Evolutionary conservation across 2,888 invertebrate species (phyloP), one percentile per base, ranked within the genome.

Genomic region (Hypomecis atomaria): DNA sequence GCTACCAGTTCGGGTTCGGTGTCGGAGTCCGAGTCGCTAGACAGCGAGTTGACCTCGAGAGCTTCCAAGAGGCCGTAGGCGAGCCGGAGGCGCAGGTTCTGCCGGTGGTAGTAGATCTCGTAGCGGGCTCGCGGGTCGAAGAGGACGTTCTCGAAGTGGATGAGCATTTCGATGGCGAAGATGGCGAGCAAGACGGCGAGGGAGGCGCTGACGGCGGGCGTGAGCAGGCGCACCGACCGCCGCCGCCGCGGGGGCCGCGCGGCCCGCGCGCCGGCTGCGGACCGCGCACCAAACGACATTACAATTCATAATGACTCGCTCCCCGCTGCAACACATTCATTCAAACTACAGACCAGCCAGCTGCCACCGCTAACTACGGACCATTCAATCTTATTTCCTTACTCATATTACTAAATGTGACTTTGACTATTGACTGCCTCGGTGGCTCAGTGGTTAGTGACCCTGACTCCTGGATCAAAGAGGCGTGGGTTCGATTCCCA

Each of bases 251-350:
- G n/a, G n/a, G n/a, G n/a, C n/a, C 42, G 0, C 23, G 11, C 1
- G n/a, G 33, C 7, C 5, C 6, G 11, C 6, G 23, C 6, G 42
- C 13, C 44, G 23, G 23, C 23, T 23, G 23, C 23, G 23, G 23
- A 23, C 6, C n/a, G n/a, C 55, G 36, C 55, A 9, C n/a, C 44
- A 23, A 23, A 23, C 23, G 23, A 23, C 13, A 3, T 44, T 5
- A 55, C 9, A 55, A 13, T n/a, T 55, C 55, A 55, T 44, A 45
- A 55, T 13, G 55, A 0, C n/a, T 5, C 9, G 6, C 4, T 23
- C 6, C 23, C 5, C 9, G 38, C 52, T 52, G 52, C 0, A 52
- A 52, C 10, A 40, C 13, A 6, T 38, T 10, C 7, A 40, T 10
- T 10, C 40, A 10, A 7, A 23, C 23, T 23, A 9, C 40, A 40